Conservation (phyloP, 2,113 vertebrate species). For the Hiodon alosoides region DNA sequence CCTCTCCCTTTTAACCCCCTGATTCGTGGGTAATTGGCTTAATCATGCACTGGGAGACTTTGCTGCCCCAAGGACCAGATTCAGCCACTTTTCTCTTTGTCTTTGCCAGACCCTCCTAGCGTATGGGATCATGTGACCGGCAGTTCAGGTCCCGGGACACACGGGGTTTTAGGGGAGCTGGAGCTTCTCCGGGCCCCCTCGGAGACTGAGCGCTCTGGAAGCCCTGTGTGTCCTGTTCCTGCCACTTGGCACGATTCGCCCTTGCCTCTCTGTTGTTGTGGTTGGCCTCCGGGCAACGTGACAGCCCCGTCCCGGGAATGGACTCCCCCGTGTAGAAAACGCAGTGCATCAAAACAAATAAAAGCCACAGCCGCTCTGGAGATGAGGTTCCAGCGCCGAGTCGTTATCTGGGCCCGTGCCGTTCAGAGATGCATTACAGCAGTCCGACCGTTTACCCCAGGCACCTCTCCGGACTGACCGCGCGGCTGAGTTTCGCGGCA, state of each 20-base stretch:
- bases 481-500: background rate
- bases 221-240: slow-evolving; percentile 51
- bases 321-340: slow-evolving; percentile 58
- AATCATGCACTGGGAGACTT: slow-evolving; percentile 30
- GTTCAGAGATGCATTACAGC: background rate
- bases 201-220: background rate
- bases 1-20: slow-evolving; percentile 50
- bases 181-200: background rate
- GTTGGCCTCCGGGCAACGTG: slow-evolving; percentile 67
- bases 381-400: slow-evolving; percentile 57
- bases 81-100: background rate
- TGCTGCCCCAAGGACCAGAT: slow-evolving; percentile 16
- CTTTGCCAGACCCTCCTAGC: background rate
- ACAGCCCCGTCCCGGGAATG: slow-evolving; percentile 70
- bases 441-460: slow-evolving; percentile 2
- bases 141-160: too few species aligned
- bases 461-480: background rate
- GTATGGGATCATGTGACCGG: background rate
- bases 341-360: slow-evolving; percentile 71
- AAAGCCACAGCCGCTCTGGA: slow-evolving; percentile 59
- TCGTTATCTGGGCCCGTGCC: slow-evolving; percentile 47
- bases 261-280: slow-evolving; percentile 72
- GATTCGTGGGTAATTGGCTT: slow-evolving; percentile 57
- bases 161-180: too few species aligned
- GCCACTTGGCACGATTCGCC: slow-evolving; percentile 68